Conservation (phyloP, 2,888 invertebrate species). For the Platerodrilus igneus region DNA sequence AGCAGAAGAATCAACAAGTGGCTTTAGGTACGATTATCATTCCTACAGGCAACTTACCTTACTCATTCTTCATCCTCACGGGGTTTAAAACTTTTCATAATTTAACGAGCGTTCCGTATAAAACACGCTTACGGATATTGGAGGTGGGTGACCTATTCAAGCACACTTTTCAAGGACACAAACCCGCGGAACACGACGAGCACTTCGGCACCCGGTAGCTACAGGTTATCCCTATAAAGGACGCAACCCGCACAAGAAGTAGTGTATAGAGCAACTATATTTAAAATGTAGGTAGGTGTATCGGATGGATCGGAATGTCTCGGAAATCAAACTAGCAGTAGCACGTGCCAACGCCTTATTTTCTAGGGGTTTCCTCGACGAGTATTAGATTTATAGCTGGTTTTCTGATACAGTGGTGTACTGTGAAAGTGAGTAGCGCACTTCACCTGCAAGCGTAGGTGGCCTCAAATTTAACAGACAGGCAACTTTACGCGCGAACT, state of each 20-base stretch:
- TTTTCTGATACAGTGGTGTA: too few species aligned
- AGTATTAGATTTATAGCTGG: too few species aligned
- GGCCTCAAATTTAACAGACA: constrained; percentile 37
- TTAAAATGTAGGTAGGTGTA: constrained; percentile 29
- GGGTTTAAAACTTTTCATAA: too few species aligned
- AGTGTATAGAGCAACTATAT: constrained; percentile 28
- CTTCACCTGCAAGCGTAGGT: constrained; percentile 33
- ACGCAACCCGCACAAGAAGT: constrained; percentile 28
- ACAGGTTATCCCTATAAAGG: constrained; percentile 28
- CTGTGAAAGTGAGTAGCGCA: too few species aligned
- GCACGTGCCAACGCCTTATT: constrained; percentile 23
- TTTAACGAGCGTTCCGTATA: too few species aligned
- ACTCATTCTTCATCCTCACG: constrained; percentile 24
- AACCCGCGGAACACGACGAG: too few species aligned
- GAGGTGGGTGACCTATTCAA: too few species aligned
- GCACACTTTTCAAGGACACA: too few species aligned
- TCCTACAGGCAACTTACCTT: constrained; percentile 23
- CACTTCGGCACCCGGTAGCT: constrained; percentile 21
- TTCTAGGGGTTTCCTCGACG: constrained; percentile 24
- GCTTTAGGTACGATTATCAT: constrained; percentile 23
- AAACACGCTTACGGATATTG: too few species aligned
- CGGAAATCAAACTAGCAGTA: constrained; percentile 19
- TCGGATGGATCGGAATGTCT: constrained; percentile 25
- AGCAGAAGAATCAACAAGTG: constrained; percentile 33
- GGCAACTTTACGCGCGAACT: constrained; percentile 36